A percentile compares a stretch with the other conserved stretches of the same genome.
Evolutionary conservation across 2,888 invertebrate species (phyloP).

Genomic region (Calliscelio sp.): DNA sequence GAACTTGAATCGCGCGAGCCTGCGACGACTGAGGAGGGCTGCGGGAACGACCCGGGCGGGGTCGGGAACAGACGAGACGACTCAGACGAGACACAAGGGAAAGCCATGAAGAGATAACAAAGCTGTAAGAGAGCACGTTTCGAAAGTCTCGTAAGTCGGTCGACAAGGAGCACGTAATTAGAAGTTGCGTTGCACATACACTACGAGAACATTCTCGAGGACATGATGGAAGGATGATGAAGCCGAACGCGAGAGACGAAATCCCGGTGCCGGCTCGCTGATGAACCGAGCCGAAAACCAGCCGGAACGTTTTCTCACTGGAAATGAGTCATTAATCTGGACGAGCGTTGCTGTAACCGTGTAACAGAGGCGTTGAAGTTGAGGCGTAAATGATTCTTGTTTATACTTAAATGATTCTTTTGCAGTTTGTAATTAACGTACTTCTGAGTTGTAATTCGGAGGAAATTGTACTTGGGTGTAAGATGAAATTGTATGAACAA

Average conservation of each 20-base stretch:
- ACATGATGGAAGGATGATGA: slow-evolving; percentile 70
- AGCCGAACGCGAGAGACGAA: slow-evolving; percentile 26
- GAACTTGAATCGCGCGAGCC: slow-evolving; percentile 71
- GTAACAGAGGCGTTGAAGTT: no score
- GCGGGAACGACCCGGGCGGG: slow-evolving; percentile 13
- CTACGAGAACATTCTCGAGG: slow-evolving; percentile 53
- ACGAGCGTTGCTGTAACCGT: background rate
- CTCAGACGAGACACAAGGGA: slow-evolving; percentile 64
- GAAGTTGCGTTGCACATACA: slow-evolving; percentile 71
- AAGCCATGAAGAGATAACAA: slow-evolving; percentile 71
- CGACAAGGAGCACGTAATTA: slow-evolving; percentile 72
- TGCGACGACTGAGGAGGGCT: slow-evolving; percentile 36
- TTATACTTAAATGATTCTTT: no score
- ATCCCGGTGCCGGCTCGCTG: background rate
- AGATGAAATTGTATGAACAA: no score
- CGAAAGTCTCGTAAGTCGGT: slow-evolving; percentile 72
- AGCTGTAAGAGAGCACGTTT: slow-evolving; percentile 74
- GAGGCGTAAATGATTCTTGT: no score
- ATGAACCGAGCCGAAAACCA: slow-evolving; percentile 20
- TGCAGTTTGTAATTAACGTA: no score
- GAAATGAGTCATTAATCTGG: background rate
- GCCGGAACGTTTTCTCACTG: background rate
- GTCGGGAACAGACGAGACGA: slow-evolving; percentile 19
- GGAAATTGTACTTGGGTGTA: no score
- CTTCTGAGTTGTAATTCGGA: no score